These are phyloP conservation scores for Chalcis sispes DNA, from an alignment of 2,888 invertebrate species.

Conservation along the genomic window DNA sequence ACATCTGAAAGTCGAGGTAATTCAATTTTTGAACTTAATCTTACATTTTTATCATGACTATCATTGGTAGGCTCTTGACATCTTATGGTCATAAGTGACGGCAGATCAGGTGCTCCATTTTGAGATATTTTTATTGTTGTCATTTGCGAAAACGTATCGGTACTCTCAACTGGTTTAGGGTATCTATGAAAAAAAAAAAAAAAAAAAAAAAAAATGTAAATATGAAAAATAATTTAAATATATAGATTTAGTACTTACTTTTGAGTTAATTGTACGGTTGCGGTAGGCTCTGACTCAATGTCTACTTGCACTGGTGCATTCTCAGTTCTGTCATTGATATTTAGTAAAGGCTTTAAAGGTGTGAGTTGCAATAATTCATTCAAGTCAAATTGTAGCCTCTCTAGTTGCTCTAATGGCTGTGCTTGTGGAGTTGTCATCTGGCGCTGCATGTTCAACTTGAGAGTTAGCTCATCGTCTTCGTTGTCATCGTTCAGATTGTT, in stretches of 20 bases:
- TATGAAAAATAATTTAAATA: neutral
- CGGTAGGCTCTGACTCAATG: conserved; percentile 40
- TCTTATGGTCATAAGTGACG: neutral
- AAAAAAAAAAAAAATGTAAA: neutral
- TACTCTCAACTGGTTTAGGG: neutral
- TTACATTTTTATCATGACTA: conserved; percentile 3
- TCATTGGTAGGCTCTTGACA: conserved; percentile 1
- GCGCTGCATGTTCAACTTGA: conserved; percentile 60
- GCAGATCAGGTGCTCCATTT: neutral
- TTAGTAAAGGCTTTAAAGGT: conserved; percentile 47
- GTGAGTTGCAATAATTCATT: conserved; percentile 65
- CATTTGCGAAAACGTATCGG: neutral
- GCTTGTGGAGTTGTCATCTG: conserved; percentile 25
- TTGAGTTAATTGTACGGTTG: conserved; percentile 49
- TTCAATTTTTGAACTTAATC: conserved; percentile 16
- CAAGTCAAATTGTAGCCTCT: conserved; percentile 62
- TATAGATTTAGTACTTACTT: conserved; percentile 23
- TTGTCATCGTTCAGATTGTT: conserved; percentile 54
- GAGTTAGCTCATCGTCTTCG: conserved; percentile 69
- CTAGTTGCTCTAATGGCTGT: conserved; percentile 20
- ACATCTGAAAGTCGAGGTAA: conserved; percentile 46
- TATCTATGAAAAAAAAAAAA: neutral
- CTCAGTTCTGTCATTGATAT: conserved; percentile 23
- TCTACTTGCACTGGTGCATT: conserved; percentile 35
- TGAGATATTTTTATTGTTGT: conserved; percentile 28